Conservation (phyloP, 2,797 vertebrate species). For the Semotilus atromaculatus region DNA sequence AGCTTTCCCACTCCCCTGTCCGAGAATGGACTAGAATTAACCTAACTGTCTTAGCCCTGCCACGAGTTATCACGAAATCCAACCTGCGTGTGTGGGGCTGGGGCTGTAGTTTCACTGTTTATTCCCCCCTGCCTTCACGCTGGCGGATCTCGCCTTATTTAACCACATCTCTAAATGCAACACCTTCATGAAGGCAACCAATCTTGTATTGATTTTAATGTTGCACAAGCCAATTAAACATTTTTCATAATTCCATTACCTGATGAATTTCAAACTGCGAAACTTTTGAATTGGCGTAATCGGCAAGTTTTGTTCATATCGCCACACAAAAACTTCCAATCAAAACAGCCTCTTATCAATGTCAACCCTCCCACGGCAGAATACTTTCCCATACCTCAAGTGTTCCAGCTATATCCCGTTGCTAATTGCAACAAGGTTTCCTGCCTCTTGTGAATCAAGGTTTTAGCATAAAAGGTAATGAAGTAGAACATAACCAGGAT, state of each 20-base stretch:
- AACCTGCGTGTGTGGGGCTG: constrained; percentile 73
- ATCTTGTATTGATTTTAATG: not conserved
- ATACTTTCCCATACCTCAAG: constrained; percentile 41
- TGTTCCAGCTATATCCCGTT: constrained; percentile 72
- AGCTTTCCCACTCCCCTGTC: constrained; percentile 90
- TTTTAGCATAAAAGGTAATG: constrained; percentile 83
- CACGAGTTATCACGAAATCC: constrained; percentile 91
- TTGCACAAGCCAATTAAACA: not conserved
- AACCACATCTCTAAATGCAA: constrained; percentile 12
- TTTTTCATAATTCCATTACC: constrained; percentile 10
- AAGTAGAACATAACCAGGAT: constrained; percentile 81
- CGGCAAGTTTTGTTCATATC: constrained; percentile 13
- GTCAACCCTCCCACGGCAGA: constrained; percentile 35
- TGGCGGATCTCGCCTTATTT: constrained; percentile 22
- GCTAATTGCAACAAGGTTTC: constrained; percentile 81
- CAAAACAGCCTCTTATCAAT: constrained; percentile 44
- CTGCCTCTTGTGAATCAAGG: constrained; percentile 78
- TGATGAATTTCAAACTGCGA: not conserved
- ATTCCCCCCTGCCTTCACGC: constrained; percentile 21
- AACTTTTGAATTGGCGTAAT: not conserved
- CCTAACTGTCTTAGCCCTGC: constrained; percentile 86
- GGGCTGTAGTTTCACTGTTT: constrained; percentile 53
- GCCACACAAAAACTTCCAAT: constrained; percentile 32
- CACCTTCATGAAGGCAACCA: not conserved
- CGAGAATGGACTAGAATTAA: constrained; percentile 83